phyloP scores from a whole-genome alignment of 2,888 invertebrate genomes.

The Synanthedon tipuliformis region DNA sequence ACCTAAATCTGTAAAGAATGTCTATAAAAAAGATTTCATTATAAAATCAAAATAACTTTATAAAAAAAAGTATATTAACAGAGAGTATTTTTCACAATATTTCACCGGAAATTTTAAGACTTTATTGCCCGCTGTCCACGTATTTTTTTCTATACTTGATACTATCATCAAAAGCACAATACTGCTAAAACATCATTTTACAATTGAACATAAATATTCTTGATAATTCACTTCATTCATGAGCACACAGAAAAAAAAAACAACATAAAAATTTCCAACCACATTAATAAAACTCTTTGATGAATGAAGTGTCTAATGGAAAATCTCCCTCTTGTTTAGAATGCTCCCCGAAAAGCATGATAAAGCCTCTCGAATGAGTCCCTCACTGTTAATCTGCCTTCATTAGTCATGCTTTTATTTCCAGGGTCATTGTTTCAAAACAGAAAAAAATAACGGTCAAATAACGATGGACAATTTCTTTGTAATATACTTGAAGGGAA shows the following conservation, averaged over 20 bases:
- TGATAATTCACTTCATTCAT: background rate
- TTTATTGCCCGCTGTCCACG: no score
- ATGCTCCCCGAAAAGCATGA: constrained; percentile 26
- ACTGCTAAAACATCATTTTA: no score
- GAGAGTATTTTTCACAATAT: no score
- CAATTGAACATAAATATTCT: no score
- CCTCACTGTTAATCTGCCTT: constrained; percentile 31
- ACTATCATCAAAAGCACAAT: no score
- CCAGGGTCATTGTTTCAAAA: constrained; percentile 20
- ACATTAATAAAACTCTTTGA: constrained; percentile 16
- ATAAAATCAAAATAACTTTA: no score
- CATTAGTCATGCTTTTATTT: constrained; percentile 36
- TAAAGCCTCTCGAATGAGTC: constrained; percentile 27
- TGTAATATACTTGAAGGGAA: background rate
- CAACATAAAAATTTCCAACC: background rate
- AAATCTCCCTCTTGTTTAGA: constrained; percentile 26
- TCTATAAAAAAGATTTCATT: no score
- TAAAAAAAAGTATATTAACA: no score
- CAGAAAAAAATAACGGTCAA: constrained; percentile 9
- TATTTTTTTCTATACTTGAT: no score
- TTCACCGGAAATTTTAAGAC: no score
- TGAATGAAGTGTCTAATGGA: constrained; percentile 24
- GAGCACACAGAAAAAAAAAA: background rate
- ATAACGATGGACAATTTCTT: background rate
- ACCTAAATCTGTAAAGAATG: no score